These are phyloP conservation scores for Lagocephalus sceleratus DNA, from an alignment of 2,797 vertebrate genomes.

Conservation along the genomic window DNA sequence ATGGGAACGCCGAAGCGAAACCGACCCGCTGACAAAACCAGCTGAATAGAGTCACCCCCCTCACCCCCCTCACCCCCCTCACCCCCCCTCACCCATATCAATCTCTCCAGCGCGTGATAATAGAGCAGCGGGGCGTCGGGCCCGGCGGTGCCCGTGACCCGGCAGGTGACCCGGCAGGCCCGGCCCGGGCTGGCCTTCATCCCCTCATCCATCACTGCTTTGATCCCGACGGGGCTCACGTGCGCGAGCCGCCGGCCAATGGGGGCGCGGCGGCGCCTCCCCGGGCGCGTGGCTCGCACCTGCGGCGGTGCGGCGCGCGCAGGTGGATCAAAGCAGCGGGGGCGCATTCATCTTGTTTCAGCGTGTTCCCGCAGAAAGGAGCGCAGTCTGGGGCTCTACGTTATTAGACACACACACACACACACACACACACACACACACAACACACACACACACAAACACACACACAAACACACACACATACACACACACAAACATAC, in stretches of 20 bases:
- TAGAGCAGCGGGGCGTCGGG: conserved; percentile 63
- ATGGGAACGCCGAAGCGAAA: conserved; percentile 46
- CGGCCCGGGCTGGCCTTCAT: too few species aligned
- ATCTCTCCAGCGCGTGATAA: conserved; percentile 64
- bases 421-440: too few species aligned
- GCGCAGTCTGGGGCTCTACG: too few species aligned
- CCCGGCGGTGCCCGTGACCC: too few species aligned
- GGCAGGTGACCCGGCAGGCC: too few species aligned
- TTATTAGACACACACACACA: too few species aligned
- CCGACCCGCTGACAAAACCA: conserved; percentile 54
- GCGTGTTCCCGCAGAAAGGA: not conserved
- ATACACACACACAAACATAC: too few species aligned
- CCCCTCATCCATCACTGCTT: conserved; percentile 79
- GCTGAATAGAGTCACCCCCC: conserved; percentile 58
- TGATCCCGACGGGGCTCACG: conserved; percentile 48
- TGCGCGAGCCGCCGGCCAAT: conserved; percentile 68
- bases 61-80: not conserved
- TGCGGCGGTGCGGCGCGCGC: conserved; percentile 52
- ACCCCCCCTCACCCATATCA: conserved; percentile 39
- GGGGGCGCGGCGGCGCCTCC: conserved; percentile 56
- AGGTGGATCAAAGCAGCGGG: not conserved
- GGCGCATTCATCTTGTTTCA: not conserved
- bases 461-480: too few species aligned
- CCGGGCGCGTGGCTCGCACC: conserved; percentile 79
- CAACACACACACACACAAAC: too few species aligned